Percentiles rank a stretch among this genome's conserved stretches.
Evolutionary conservation across 2,797 vertebrate species (phyloP).

Genomic region (Phylloscopus collybita): DNA sequence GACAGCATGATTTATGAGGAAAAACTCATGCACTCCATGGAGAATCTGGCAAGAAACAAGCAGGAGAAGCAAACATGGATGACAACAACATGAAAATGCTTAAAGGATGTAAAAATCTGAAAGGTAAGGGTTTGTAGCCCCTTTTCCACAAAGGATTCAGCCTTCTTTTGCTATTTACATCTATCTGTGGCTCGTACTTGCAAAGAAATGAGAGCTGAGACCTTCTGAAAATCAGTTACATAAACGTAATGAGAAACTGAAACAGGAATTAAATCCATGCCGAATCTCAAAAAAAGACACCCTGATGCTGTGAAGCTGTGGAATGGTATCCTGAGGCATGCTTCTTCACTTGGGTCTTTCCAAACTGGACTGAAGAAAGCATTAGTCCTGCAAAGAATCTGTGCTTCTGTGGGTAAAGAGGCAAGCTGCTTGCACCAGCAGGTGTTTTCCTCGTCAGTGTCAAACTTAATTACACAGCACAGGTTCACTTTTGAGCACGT

Average conservation of each 20-base stretch:
- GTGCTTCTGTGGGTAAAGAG: not conserved
- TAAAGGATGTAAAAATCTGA: not conserved
- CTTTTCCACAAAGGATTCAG: not conserved
- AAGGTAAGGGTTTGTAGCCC: not conserved
- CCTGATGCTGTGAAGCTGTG: not conserved
- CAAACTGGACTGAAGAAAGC: not conserved
- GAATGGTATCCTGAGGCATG: accelerated
- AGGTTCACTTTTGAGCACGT: not conserved
- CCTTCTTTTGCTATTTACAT: not conserved
- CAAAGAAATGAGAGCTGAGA: not conserved
- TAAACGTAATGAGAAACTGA: not conserved
- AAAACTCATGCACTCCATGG: not conserved
- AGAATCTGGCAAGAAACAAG: not conserved
- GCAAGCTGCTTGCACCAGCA: not conserved
- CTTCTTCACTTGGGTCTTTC: not conserved
- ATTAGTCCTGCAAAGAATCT: not conserved
- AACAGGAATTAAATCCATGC: not conserved
- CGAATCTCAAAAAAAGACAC: not conserved
- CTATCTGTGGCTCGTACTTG: not conserved
- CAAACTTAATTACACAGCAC: not conserved
- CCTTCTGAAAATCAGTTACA: conserved; percentile 12
- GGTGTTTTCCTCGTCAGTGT: conserved; percentile 2
- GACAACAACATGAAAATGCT: not conserved
- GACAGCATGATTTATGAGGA: not conserved
- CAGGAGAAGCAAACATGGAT: not conserved